A percentile compares a stretch with the other conserved stretches of the same genome.
phyloP scores from a whole-genome alignment of 2,797 vertebrate species.

The Myotis vivesi region DNA sequence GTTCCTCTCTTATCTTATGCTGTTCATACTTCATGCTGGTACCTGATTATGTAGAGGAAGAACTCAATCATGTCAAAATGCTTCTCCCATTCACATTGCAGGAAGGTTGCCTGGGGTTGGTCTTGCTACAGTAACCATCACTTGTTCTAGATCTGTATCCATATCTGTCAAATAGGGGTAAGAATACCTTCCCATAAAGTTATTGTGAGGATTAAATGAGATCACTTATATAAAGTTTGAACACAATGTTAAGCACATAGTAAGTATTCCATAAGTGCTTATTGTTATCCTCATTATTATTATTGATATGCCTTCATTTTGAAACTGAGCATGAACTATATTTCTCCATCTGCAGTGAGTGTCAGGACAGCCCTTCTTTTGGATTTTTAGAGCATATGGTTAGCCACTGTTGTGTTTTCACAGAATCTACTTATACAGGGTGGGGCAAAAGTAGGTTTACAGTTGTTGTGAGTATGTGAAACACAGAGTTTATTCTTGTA shows the following conservation, averaged over 20 bases:
- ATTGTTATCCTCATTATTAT: background rate
- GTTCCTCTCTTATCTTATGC: background rate
- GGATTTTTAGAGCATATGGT: background rate
- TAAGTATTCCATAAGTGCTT: background rate
- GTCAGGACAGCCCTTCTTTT: background rate
- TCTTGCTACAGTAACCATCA: background rate
- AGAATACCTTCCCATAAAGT: background rate
- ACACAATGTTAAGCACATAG: background rate
- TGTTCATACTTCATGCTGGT: background rate
- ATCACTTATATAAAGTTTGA: background rate
- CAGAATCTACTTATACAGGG: background rate
- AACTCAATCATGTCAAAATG: background rate
- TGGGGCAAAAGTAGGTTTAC: background rate
- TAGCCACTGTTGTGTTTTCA: background rate
- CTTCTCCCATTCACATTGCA: background rate
- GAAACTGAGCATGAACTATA: background rate
- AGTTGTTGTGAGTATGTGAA: background rate
- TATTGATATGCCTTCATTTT: background rate
- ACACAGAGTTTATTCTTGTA: no score
- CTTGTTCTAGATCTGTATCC: background rate
- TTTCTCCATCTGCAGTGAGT: background rate
- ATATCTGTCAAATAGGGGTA: background rate
- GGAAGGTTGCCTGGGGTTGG: background rate
- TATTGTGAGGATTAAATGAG: background rate
- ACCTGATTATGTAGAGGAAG: background rate